Base-by-base conservation (phyloP, 2,797 vertebrate species). In the Hypotaenidia philippensis region DNA sequence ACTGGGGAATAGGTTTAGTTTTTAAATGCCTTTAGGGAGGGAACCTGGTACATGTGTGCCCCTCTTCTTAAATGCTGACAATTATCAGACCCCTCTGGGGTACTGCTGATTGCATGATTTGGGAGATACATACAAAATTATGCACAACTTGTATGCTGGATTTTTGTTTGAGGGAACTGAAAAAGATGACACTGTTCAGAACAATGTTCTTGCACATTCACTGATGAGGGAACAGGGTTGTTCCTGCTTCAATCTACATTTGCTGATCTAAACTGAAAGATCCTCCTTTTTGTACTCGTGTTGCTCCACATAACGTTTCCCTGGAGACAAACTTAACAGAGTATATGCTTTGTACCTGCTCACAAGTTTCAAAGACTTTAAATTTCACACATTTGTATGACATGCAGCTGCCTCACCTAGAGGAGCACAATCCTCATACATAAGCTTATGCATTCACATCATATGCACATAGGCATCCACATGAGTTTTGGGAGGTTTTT, bases 351-450 rank as follows among this genome's bases (percentile, higher is more conserved):
- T 34, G 65, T 66, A 52, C 44, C 55, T 10, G 72, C 66, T 85
- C 47, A 5, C 1, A 31, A 25, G 21, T 72, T 87, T 70, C 60
- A 17, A 34, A 84, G 45, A 10, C 40, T 66, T 65, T 49, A 16
- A 16, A 56, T 55, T 69, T 16, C 7, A n/a, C 1, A 19, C 17
- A 14, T 57, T 40, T 38, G 52, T 52, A 3, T 0, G 4, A 64
- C 57, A 36, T 25, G 23, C n/a, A 11, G 80, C 68, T 57, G 72
- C 68, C 64, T 88, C 70, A 41, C 44, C 57, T 59, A 55, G 12
- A 57, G 64, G 38, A 87, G 32, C 61, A 60, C 5, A 3, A 1
- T 50, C 45, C 31, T 49, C 0, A 0, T 4, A 2, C 26, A 2
- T 2, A 15, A 25, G 68, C 44, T 78, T 27, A 26, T 0, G 8